Evolutionary conservation across 2,797 vertebrate species (phyloP), one percentile per base, ranked within the genome.

Genomic region (Podarcis lilfordi): DNA sequence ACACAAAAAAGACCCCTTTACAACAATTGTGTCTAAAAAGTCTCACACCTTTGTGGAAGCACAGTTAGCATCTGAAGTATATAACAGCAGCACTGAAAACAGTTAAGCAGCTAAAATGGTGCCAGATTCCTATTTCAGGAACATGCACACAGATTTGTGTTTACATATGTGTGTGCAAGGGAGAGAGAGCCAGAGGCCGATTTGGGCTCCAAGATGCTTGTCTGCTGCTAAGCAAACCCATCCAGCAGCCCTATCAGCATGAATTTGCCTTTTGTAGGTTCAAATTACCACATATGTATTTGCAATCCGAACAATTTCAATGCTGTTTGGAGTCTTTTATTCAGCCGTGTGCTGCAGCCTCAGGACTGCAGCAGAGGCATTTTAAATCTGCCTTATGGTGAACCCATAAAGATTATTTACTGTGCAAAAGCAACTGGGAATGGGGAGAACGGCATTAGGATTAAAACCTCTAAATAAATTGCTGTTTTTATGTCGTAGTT

Each of bases 361-460:
- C 93, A 91, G 93, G 94, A 94, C 93, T 96, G 93, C 94, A 94
- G 94, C 93, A 92, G 90, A 93, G 94, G 91, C 94, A 91, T 94
- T 95, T 96, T 92, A 72, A 86, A 94, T 93, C 92, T 95, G 94
- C 94, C 94, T 95, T 94, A 95, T 92, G 89, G 90, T 90, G 88
- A 92, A 92, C 94, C 93, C 94, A 95, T 95, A 96, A 95, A 94
- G 94, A 95, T 95, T 95, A 95, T 94, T 96, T 93, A 91, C 89
- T 40, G 93, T 94, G 92, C 94, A 92, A 81, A 94, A 94, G 92
- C 40, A 15, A 43, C 29, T 75, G 45, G 32, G 15, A 43, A 71
- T 74, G 37, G 66, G 35, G 94, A 93, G 92, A 90, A 91, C 91
- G 94, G 90, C 0, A 3, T 89, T 91, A 94, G 92, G 90, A 95